A percentile compares a stretch with the other conserved stretches of the same genome.
phyloP scores from a whole-genome alignment of 2,113 vertebrate species.

The Vidua chalybeata region DNA sequence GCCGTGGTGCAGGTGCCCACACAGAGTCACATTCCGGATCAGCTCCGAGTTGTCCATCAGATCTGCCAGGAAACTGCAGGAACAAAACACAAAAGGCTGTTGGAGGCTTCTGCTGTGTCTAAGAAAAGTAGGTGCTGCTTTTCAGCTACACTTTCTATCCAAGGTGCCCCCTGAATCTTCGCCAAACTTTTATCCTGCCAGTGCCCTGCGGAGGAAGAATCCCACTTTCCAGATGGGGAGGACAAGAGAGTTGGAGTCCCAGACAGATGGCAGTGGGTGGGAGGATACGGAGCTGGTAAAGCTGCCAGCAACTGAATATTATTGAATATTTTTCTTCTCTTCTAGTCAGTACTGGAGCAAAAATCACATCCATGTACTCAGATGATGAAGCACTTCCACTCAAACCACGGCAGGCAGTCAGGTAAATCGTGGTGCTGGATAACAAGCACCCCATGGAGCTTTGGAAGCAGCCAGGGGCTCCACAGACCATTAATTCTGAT shows the following conservation, averaged over 20 bases:
- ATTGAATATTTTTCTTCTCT: constrained; percentile 27
- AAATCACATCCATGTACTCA: not conserved
- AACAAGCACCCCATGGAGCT: not conserved
- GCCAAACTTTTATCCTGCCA: constrained; percentile 20
- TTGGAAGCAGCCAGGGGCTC: not conserved
- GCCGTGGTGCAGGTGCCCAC: constrained; percentile 96
- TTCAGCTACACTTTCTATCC: not conserved
- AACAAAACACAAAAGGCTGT: constrained; percentile 38
- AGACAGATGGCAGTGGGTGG: constrained; percentile 57
- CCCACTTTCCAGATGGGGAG: constrained; percentile 50
- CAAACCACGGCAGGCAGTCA: not conserved
- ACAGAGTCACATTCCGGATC: constrained; percentile 96
- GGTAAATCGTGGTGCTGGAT: not conserved
- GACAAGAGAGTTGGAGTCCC: constrained; percentile 44
- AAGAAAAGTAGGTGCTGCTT: constrained; percentile 43
- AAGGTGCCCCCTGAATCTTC: not conserved
- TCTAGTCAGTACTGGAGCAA: not conserved
- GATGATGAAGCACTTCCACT: constrained; percentile 13
- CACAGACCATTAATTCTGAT: not conserved
- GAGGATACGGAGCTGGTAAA: constrained; percentile 24
- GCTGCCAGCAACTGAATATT: constrained; percentile 25
- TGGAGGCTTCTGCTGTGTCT: constrained; percentile 22
- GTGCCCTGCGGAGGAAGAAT: constrained; percentile 56
- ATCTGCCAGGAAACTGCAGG: constrained; percentile 91
- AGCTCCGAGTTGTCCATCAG: constrained; percentile 97